These are phyloP conservation scores for Ochropleura plecta DNA, from an alignment of 2,888 invertebrate species.

Conservation along the genomic window DNA sequence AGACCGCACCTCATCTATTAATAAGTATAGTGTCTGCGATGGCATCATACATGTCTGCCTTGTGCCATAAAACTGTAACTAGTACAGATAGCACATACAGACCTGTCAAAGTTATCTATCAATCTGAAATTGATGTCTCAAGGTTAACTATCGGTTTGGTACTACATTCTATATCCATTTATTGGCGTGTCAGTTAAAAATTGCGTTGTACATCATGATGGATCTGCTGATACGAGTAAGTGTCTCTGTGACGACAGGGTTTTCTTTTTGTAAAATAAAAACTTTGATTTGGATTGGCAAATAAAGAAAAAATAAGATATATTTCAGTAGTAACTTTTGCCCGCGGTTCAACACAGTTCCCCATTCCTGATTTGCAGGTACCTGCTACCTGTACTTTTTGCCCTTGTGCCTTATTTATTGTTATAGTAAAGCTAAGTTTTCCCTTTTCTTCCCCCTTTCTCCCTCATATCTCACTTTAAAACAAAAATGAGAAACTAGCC, in stretches of 20 bases:
- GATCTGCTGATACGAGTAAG: conserved; percentile 31
- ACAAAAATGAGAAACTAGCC: too few species aligned
- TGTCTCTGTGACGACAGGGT: background rate
- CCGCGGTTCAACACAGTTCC: too few species aligned
- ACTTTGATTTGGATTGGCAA: background rate
- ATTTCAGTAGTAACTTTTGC: too few species aligned
- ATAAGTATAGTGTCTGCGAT: conserved; percentile 34
- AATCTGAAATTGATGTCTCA: conserved; percentile 60
- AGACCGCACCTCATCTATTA: conserved; percentile 34
- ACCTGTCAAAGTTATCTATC: conserved; percentile 57
- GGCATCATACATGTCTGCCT: conserved; percentile 36
- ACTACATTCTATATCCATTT: conserved; percentile 40
- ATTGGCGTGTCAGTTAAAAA: conserved; percentile 44
- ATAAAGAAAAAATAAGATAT: background rate
- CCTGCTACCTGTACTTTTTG: too few species aligned
- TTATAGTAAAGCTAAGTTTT: too few species aligned
- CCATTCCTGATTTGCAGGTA: too few species aligned
- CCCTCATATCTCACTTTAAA: too few species aligned
- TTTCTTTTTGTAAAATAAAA: background rate
- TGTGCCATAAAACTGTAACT: conserved; percentile 52
- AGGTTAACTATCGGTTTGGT: conserved; percentile 48
- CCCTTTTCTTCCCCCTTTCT: too few species aligned
- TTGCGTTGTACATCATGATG: conserved; percentile 35
- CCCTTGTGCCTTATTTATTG: too few species aligned
- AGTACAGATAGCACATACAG: conserved; percentile 28